Evolutionary conservation across 2,113 vertebrate species (phyloP).

Genomic region (Okapia johnstoni): DNA sequence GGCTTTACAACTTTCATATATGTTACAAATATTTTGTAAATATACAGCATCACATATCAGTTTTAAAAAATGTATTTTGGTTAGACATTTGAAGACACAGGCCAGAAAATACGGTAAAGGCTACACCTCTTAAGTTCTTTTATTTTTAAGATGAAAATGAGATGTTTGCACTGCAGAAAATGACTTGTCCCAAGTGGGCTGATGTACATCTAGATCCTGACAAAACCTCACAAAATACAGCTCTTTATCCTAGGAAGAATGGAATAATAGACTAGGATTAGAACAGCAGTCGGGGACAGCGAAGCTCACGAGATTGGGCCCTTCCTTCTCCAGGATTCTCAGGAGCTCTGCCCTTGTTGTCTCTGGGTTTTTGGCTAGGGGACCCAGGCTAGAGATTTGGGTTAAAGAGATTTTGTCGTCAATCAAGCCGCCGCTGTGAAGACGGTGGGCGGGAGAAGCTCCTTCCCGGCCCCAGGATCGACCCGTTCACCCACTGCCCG

Average conservation of each 20-base stretch:
- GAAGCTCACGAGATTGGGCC: neutral
- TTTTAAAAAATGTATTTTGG: neutral
- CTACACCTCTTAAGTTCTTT: neutral
- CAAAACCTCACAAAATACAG: neutral
- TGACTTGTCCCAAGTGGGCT: neutral
- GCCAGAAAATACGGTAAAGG: neutral
- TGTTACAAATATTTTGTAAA: neutral
- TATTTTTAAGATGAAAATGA: slow-evolving; percentile 33
- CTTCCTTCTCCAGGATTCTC: neutral
- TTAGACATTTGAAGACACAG: slow-evolving; percentile 1
- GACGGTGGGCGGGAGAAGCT: neutral
- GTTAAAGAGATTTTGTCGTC: neutral
- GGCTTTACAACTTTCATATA: neutral
- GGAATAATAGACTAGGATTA: neutral
- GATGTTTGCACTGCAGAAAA: neutral
- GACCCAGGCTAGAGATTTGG: neutral
- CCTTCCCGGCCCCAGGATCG: neutral
- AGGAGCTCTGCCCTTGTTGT: neutral
- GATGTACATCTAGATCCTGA: neutral
- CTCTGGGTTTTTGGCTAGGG: neutral
- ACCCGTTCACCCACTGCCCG: rapidly evolving
- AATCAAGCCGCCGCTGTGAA: neutral
- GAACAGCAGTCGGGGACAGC: neutral
- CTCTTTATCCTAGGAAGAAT: neutral
- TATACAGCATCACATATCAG: neutral